Conservation (phyloP, 2,888 invertebrate species). For the Papilio gigon region DNA sequence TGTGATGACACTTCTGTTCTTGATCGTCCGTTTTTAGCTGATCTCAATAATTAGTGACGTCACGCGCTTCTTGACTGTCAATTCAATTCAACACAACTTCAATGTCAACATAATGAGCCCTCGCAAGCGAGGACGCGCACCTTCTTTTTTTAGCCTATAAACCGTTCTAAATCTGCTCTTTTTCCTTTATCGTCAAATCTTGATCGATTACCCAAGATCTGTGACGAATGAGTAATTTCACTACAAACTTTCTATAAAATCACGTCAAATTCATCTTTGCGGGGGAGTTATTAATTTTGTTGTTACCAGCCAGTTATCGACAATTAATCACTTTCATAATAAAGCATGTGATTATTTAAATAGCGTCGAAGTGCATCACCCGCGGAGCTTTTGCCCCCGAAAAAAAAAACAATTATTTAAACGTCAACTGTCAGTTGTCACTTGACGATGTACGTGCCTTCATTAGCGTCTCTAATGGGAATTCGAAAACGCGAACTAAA, state of each 20-base stretch:
- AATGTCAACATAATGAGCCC: too few species aligned
- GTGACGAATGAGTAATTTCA: background rate
- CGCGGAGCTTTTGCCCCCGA: conserved; percentile 32
- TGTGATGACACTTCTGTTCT: too few species aligned
- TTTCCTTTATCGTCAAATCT: too few species aligned
- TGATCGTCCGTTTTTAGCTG: too few species aligned
- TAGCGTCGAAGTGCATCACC: background rate
- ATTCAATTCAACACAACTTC: too few species aligned
- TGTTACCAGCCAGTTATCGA: background rate
- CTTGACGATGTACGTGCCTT: conserved; percentile 48
- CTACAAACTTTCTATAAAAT: background rate
- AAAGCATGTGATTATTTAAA: conserved; percentile 1
- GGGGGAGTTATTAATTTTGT: background rate
- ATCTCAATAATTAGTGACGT: too few species aligned
- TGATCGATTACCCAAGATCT: too few species aligned
- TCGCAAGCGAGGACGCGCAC: too few species aligned
- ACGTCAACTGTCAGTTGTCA: conserved; percentile 48
- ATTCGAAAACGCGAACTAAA: conserved; percentile 63
- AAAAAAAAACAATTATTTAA: conserved; percentile 51
- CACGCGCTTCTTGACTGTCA: too few species aligned
- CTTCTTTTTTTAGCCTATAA: too few species aligned
- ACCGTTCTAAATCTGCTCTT: too few species aligned
- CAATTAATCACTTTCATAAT: conserved; percentile 11
- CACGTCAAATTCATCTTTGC: background rate
- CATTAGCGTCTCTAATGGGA: conserved; percentile 63